A percentile compares a stretch with the other conserved stretches of the same genome.
Evolutionary conservation across 2,797 vertebrate genomes (phyloP).

Genomic region (Emys orbicularis): DNA sequence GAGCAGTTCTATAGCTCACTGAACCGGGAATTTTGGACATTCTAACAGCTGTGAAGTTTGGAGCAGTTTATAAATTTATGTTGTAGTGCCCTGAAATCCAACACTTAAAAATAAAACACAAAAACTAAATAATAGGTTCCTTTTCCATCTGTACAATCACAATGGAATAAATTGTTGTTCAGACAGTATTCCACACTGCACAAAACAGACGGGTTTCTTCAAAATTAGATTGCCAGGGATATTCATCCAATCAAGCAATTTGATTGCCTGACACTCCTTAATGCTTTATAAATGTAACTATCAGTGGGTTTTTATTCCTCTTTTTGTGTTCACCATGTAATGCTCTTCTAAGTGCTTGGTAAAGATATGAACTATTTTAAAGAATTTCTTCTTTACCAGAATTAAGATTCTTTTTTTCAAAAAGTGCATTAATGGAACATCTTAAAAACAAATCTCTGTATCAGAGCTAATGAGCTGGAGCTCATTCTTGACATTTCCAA

Average conservation of each 20-base stretch:
- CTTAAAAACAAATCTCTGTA: slow-evolving; percentile 27
- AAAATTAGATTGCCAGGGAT: not conserved
- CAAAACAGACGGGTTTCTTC: not conserved
- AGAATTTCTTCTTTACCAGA: slow-evolving; percentile 37
- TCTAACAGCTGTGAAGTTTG: not conserved
- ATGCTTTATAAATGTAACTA: not conserved
- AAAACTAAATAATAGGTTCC: not conserved
- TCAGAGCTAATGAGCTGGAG: not conserved
- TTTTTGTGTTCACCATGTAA: slow-evolving; percentile 57
- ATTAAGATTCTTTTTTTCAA: slow-evolving; percentile 34
- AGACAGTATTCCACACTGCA: not conserved
- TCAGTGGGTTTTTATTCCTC: slow-evolving; percentile 51
- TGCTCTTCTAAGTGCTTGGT: rapidly evolving
- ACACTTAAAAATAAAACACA: not conserved
- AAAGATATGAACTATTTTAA: slow-evolving; percentile 33
- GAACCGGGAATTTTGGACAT: not conserved
- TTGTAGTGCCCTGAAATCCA: not conserved
- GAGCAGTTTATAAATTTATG: not conserved
- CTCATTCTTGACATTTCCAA: not conserved
- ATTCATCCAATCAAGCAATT: not conserved
- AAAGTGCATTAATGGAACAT: slow-evolving; percentile 16
- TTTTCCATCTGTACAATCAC: rapidly evolving
- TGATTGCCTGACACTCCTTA: not conserved
- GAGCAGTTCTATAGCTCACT: not conserved
- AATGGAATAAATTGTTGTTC: not conserved